A percentile compares a stretch with the other conserved stretches of the same genome.
Evolutionary conservation across 1,140 invertebrate species (phyloP).

Genomic region (Macrosteles quadrilineatus): DNA sequence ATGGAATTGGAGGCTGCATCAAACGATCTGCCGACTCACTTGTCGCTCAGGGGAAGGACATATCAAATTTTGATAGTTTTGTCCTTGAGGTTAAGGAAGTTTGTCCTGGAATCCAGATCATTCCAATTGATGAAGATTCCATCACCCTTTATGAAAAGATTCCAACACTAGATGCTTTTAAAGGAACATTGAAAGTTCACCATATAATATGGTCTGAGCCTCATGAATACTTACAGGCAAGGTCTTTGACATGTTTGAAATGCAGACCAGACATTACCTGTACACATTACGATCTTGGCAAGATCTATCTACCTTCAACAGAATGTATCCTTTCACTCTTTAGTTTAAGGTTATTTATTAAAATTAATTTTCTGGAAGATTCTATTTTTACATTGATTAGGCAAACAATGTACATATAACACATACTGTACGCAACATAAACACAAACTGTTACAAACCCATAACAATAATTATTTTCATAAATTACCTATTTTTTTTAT

Average conservation of each 20-base stretch:
- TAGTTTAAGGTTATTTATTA: no score
- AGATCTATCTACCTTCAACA: neutral
- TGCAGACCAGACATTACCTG: neutral
- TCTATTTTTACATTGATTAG: no score
- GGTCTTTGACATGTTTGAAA: neutral
- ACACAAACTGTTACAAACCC: no score
- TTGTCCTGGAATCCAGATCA: neutral
- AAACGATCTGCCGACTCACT: slow-evolving; percentile 49
- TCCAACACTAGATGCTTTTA: neutral
- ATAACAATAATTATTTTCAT: no score
- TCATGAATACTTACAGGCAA: neutral
- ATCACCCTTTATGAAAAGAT: neutral
- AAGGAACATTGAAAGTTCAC: neutral
- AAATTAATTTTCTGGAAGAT: no score
- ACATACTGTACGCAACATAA: no score
- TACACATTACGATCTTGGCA: neutral
- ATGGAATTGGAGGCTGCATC: slow-evolving; percentile 50
- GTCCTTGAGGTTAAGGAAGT: no score
- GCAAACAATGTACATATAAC: no score
- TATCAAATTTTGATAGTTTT: slow-evolving; percentile 30
- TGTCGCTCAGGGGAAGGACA: slow-evolving; percentile 45
- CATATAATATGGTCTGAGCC: neutral
- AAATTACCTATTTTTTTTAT: no score
- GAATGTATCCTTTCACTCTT: neutral
- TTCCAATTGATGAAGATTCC: neutral